phyloP scores from a whole-genome alignment of 2,888 invertebrate genomes.

The Pantelozetes paolii region DNA sequence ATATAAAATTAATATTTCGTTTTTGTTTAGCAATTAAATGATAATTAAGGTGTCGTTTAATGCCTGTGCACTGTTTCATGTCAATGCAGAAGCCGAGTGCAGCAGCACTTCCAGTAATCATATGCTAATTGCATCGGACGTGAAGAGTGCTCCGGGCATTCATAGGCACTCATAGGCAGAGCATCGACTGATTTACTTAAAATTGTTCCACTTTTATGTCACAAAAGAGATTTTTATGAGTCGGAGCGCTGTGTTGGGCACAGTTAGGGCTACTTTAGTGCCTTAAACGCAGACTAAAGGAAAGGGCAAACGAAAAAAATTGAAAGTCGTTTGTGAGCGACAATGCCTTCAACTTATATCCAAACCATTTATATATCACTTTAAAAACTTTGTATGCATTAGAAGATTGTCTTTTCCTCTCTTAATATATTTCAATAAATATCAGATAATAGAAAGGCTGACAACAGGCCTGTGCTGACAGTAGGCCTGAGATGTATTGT shows the following conservation, averaged over 20 bases:
- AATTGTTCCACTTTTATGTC: slow-evolving; percentile 6
- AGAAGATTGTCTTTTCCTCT: slow-evolving; percentile 16
- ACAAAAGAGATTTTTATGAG: background rate
- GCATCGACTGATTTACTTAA: background rate
- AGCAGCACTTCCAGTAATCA: background rate
- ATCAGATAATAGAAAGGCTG: background rate
- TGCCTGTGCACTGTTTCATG: background rate
- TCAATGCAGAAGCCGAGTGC: background rate
- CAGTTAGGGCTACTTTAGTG: slow-evolving; percentile 5
- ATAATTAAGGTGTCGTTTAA: background rate
- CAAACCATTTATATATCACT: background rate
- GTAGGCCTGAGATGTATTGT: too few relatives aligned
- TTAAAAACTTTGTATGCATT: slow-evolving; percentile 9
- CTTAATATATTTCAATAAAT: background rate
- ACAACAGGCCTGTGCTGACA: too few relatives aligned
- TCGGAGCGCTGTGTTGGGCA: background rate
- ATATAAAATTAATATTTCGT: background rate
- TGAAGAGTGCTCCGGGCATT: background rate
- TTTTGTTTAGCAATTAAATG: background rate
- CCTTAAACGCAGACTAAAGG: background rate
- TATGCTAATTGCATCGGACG: slow-evolving; percentile 25
- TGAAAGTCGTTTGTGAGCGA: background rate
- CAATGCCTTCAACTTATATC: background rate
- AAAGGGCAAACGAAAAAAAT: background rate
- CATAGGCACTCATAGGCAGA: background rate